Base-by-base conservation (phyloP, 2,113 vertebrate genomes). In the Proterorhinus semilunaris region DNA sequence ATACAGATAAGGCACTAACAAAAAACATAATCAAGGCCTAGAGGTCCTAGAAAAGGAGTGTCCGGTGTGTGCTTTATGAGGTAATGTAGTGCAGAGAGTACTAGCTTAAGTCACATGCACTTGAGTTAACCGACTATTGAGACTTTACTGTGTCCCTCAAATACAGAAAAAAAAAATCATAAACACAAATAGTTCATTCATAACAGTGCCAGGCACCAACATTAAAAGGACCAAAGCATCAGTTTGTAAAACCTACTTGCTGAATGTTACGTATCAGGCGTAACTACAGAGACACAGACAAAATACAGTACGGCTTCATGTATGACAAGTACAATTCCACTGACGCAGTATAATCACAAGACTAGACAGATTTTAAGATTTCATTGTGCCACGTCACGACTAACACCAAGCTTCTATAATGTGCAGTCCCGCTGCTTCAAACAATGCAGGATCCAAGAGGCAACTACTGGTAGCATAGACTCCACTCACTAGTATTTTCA, bases 1-100 rank as follows among this genome's bases (percentile, higher is more conserved):
- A 82, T 80, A 68, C 48, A 72, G 82, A 80, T 91, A 92, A 92
- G 92, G 91, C 92, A 93, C 89, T 83, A 75, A 88, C 68, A 27
- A 76, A 85, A 87, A 84, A 71, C 69, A 79, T 58, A 76, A 81
- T 79, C 15, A 76, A 71, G 78, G 72, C 76, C 47, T 65, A 47
- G n/a, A 46, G 55, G 76, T 64, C 69, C n/a, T 16, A 59, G 62
- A 62, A 62, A 10, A 73, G 77, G 58, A 67, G 73, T 13, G 71
- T 54, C 62, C 65, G 52, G 72, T 69, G 51, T 64, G 73, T 72
- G 63, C 58, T 79, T 43, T 50, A 66, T 78, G 83, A 89, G 82
- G 80, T 81, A 78, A 87, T 46, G 52, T 47, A 62, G 65, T 76
- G 75, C 42, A 75, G 67, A 17, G 58, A 21, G 66, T 63, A 54